These are phyloP conservation scores for Nemurella pictetii DNA, from an alignment of 2,888 invertebrate genomes.

Conservation along the genomic window DNA sequence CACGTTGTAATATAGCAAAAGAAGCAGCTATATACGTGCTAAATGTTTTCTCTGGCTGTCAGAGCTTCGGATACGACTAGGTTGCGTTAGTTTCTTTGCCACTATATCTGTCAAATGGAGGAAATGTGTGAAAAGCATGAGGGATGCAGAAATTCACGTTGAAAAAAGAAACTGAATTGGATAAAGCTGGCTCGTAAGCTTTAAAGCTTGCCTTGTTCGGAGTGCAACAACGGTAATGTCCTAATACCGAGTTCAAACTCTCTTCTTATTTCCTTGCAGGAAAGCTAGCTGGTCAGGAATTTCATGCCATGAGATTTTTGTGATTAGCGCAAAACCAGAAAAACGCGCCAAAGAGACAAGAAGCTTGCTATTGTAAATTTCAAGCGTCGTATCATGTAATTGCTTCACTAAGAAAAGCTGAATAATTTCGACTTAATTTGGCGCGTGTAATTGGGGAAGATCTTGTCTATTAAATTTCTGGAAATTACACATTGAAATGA, in stretches of 20 bases:
- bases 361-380: background rate
- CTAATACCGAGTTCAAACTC: background rate
- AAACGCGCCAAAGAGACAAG: background rate
- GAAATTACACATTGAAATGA: background rate
- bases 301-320: background rate
- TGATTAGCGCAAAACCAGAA: background rate
- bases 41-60: background rate
- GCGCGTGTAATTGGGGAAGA: background rate
- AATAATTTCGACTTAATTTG: background rate
- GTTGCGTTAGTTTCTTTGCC: background rate
- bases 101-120: background rate
- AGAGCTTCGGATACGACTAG: background rate
- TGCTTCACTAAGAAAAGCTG: background rate
- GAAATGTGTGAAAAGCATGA: background rate
- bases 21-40: background rate
- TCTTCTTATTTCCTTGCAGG: background rate
- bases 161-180: background rate
- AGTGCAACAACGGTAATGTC: background rate
- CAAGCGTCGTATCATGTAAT: background rate
- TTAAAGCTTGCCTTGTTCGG: background rate
- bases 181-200: background rate
- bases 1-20: background rate
- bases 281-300: background rate
- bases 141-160: background rate
- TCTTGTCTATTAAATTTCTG: background rate